phyloP scores from a whole-genome alignment of 2,888 invertebrate species.

The Auanema freiburgensis region DNA sequence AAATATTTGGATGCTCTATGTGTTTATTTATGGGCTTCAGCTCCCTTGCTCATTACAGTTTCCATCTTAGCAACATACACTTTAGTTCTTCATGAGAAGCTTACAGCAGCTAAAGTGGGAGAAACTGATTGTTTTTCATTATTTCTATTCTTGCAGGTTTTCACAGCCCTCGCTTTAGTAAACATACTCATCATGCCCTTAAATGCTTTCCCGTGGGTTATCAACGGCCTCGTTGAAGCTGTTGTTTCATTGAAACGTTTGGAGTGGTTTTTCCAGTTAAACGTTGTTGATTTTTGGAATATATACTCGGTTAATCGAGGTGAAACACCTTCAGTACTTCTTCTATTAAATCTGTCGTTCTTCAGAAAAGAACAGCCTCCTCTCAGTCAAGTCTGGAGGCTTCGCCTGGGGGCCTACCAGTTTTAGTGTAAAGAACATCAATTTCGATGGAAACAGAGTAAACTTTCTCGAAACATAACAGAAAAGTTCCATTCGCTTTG shows the following conservation, averaged over 20 bases:
- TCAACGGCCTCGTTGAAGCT: conserved; percentile 92
- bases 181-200: conserved; percentile 93
- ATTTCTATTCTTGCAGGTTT: conserved; percentile 70
- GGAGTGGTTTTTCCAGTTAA: conserved; percentile 48
- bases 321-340: too few relatives aligned
- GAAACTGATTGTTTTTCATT: conserved; percentile 2
- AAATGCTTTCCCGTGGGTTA: conserved; percentile 97
- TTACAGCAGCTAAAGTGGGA: conserved; percentile 81
- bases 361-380: conserved; percentile 20
- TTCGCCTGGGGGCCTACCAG: conserved; percentile 30
- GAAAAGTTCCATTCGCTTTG: conserved; percentile 1
- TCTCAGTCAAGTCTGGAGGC: conserved; percentile 20
- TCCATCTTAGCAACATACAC: conserved; percentile 68
- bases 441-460: conserved; percentile 21
- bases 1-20: conserved; percentile 93
- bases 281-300: conserved; percentile 70
- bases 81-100: conserved; percentile 71
- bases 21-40: conserved; percentile 97
- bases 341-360: too few relatives aligned
- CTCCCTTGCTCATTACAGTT: conserved; percentile 76
- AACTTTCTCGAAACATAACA: not conserved
- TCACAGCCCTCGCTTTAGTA: conserved; percentile 89
- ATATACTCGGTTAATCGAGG: conserved; percentile 69
- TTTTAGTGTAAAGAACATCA: conserved; percentile 12
- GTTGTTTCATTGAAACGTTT: conserved; percentile 76